Percentiles rank a stretch among this genome's conserved stretches.
These are phyloP conservation scores for Paramormyrops kingsleyae DNA, from an alignment of 2,113 vertebrate genomes.

Conservation along the genomic window DNA sequence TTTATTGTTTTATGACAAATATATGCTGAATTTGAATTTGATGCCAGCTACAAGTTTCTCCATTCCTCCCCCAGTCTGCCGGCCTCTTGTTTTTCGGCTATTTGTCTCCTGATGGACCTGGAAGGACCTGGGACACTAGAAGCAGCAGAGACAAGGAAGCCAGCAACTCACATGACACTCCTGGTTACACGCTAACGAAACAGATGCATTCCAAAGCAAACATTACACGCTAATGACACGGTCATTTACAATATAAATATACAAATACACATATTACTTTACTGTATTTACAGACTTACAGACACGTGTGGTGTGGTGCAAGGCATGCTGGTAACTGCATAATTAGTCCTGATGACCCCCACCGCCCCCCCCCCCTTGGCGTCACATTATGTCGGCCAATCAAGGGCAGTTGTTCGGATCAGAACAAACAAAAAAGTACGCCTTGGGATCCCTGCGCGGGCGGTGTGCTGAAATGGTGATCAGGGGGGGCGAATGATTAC, in stretches of 20 bases:
- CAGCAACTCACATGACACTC: background rate
- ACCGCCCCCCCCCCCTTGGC: too few relatives aligned
- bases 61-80: constrained; percentile 60
- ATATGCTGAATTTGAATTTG: background rate
- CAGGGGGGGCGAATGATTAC: too few relatives aligned
- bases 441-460: too few relatives aligned
- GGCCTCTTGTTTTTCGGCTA: constrained; percentile 12
- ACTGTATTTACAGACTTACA: background rate
- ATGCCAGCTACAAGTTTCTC: background rate
- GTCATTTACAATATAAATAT: background rate
- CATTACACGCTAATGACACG: background rate
- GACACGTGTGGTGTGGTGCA: background rate
- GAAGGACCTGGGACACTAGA: background rate
- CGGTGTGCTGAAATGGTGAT: too few relatives aligned
- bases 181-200: background rate
- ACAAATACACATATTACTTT: background rate
- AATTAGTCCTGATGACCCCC: too few relatives aligned
- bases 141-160: background rate
- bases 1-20: background rate
- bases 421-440: too few relatives aligned
- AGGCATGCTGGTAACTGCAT: background rate
- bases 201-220: background rate
- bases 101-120: background rate
- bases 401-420: too few relatives aligned
- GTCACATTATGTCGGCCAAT: too few relatives aligned